Conservation (phyloP, 2,888 invertebrate genomes). For the Atherix ibis region DNA sequence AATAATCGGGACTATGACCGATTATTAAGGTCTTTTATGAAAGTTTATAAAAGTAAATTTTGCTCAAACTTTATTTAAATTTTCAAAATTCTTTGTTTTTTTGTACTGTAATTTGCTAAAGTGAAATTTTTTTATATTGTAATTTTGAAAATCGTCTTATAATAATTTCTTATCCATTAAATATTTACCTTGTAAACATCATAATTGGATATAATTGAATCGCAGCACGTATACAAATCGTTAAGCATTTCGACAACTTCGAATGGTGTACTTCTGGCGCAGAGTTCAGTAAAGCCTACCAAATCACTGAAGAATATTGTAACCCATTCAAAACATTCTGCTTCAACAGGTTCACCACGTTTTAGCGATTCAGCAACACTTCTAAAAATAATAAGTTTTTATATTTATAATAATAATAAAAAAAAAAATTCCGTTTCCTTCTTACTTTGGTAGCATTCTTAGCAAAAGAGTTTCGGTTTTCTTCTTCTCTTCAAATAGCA, state of each 20-base stretch:
- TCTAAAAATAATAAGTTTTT: conserved; percentile 30
- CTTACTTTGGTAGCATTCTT: conserved; percentile 71
- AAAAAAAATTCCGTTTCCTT: background rate
- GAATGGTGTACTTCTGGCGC: conserved; percentile 62
- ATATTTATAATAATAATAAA: background rate
- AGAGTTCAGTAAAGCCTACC: conserved; percentile 67
- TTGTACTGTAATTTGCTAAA: too few relatives aligned
- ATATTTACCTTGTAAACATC: conserved; percentile 70
- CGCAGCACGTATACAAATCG: conserved; percentile 76
- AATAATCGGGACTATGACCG: too few relatives aligned
- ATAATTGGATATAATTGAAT: conserved; percentile 72
- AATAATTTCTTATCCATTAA: too few relatives aligned
- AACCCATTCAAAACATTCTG: conserved; percentile 67
- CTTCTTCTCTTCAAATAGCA: conserved; percentile 66
- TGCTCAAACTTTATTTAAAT: too few relatives aligned
- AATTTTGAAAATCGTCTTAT: too few relatives aligned
- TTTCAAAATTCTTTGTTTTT: too few relatives aligned
- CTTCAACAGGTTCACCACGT: conserved; percentile 60
- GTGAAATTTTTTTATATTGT: too few relatives aligned
- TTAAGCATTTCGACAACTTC: conserved; percentile 77
- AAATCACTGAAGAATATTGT: conserved; percentile 76
- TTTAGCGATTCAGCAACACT: conserved; percentile 68
- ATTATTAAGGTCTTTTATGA: too few relatives aligned
- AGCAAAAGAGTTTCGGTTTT: conserved; percentile 70
- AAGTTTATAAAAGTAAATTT: too few relatives aligned